Base-by-base conservation (phyloP, 92 coral and sea anemone genomes). In the Nematostella vectensis region DNA sequence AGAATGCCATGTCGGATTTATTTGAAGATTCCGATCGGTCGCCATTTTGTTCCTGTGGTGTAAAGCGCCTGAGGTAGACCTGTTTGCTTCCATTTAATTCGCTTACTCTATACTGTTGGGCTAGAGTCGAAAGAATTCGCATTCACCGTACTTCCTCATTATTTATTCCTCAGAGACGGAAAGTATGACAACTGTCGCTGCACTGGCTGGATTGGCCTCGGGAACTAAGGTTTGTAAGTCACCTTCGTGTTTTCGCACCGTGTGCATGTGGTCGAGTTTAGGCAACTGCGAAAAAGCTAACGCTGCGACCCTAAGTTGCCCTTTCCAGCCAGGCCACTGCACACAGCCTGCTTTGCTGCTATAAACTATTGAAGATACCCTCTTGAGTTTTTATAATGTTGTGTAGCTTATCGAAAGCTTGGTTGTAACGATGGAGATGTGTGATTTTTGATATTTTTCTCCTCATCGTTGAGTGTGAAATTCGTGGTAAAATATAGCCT, bases 111-210 rank as follows among this genome's bases (percentile, higher is more conserved):
- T 52, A 8, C 19, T 26, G 58, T 23, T 29, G 55, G 72, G 55
- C 62, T 55, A 31, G 15, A 27, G 19, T 23, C 4, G 36, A 40
- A 29, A 33, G 53, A 59, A 54, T 51, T 59, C 53, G 25, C 29
- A 57, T 54, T 54, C 28, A 54, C 61, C 53, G 61, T 30, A 66
- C 16, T 55, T 23, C 4, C 42, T 50, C 68, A 67, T 61, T 64
- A 65, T n/a, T 29, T 45, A 67, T 47, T 60, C 77, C 52, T 24
- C 67, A 55, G 71, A 61, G 62, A 59, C 58, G 64, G 70, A 82
- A 74, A 85, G 71, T 85, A 85, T 85, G 95, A 80, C 95, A 55
- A 85, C 89, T 76, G 95, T 85, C 69, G 95, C 95, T 53, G 95
- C 95, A 52, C 66, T 85, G 59, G 79, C 95, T 70, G 95, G 95